Evolutionary conservation across 1,140 invertebrate genomes (phyloP), one percentile per base, ranked within the genome.

Genomic region (Leucophenga varia): DNA sequence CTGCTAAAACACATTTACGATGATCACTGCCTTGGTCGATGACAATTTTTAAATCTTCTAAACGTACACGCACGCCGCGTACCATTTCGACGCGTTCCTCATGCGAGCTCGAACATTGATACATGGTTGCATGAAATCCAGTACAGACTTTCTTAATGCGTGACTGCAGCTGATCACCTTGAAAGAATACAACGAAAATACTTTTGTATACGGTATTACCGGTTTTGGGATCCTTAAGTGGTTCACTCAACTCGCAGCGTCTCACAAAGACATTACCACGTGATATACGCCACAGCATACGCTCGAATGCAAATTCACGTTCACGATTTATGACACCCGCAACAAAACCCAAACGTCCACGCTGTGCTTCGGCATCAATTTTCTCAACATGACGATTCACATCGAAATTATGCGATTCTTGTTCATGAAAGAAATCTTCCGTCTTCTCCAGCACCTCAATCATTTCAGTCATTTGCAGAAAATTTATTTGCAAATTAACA

Each of bases 101-200:
- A 49, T 89, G 86, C 14, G 89, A 90, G 53, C 92, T 94, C 1
- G 96, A 95, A 76, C 95, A 98, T 0, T 93, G 92, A 78, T 98
- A 98, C 49, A 97, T 79, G 6, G 93, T 95, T 13, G 95, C 95
- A 63, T 95, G 91, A 76, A 97, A 98, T 42, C 95, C 96, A 52
- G 92, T 86, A 77, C 95, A 98, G 22, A 98, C 95, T 77, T 98
- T 98, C 77, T 95, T 95, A 4, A 98, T 95, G 43, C 94, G 84
- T 3, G 83, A 85, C 78, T 97, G 98, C 37, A 98, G 77, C 70
- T 98, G 93, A 70, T 98, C 96, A 37, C 96, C 96, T 93, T 98
- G 96, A 82, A 97, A 98, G 81, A 98, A 98, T 36, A 67, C 67
- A 36, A 98, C 95, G 77, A 98, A 98, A 1, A 97, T 94, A 8